phyloP scores from a whole-genome alignment of 2,113 vertebrate species.

The Oryzias javanicus region DNA sequence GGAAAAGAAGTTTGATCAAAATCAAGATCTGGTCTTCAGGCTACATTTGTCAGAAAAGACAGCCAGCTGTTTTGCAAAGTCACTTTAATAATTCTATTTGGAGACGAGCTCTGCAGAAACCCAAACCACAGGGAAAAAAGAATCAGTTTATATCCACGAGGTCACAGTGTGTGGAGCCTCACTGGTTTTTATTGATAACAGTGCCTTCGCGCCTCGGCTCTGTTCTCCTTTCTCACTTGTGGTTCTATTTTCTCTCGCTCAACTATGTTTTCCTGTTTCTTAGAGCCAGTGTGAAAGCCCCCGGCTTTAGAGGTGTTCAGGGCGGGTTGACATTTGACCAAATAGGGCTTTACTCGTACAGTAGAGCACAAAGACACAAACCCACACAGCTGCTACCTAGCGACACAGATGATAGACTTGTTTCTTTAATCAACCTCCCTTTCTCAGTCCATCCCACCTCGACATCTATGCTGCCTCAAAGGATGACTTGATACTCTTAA shows the following conservation, averaged over 20 bases:
- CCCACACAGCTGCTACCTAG: conserved; percentile 44
- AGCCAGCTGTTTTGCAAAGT: conserved; percentile 50
- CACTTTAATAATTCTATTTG: conserved; percentile 55
- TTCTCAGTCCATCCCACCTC: conserved; percentile 19
- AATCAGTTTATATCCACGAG: conserved; percentile 59
- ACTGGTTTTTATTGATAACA: conserved; percentile 53
- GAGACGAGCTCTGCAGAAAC: conserved; percentile 44
- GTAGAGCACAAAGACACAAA: conserved; percentile 39
- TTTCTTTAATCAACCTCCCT: conserved; percentile 2
- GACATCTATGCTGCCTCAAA: no score
- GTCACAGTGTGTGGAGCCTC: conserved; percentile 41
- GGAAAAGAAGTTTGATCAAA: not conserved
- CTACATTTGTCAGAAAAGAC: conserved; percentile 42
- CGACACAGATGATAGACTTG: conserved; percentile 22
- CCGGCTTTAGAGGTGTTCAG: conserved; percentile 15
- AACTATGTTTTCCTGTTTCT: not conserved
- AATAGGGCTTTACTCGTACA: conserved; percentile 19
- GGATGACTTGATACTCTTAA: no score
- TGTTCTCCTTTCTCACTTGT: conserved; percentile 16
- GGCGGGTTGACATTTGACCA: conserved; percentile 38
- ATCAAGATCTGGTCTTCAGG: conserved; percentile 10
- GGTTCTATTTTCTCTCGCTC: conserved; percentile 27
- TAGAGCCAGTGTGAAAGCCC: conserved; percentile 22
- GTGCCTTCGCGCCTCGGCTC: conserved; percentile 20
- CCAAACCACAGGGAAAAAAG: conserved; percentile 34